These are phyloP conservation scores for Acrobasis suavella DNA, from an alignment of 2,888 invertebrate genomes.

Conservation along the genomic window DNA sequence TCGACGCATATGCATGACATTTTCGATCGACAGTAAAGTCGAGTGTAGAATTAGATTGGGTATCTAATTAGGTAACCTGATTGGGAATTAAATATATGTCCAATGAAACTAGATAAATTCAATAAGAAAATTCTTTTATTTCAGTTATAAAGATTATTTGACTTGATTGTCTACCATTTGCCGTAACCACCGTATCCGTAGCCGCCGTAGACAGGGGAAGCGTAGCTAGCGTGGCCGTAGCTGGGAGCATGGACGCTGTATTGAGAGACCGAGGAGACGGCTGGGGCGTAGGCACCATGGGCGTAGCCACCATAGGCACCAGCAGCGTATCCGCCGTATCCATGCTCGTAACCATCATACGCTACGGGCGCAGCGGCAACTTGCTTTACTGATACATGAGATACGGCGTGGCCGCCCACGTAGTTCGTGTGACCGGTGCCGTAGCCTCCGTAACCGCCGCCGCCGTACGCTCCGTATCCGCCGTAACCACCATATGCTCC, in stretches of 20 bases:
- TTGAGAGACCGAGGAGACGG: slow-evolving; percentile 39
- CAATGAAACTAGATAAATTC: not conserved
- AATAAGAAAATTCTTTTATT: slow-evolving; percentile 3
- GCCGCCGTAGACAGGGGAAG: slow-evolving; percentile 20
- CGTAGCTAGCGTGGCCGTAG: slow-evolving; percentile 22
- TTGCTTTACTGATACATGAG: slow-evolving; percentile 43
- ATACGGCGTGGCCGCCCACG: slow-evolving; percentile 40
- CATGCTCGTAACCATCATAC: not conserved
- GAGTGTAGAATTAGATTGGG: too few relatives aligned
- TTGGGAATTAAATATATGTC: too few relatives aligned
- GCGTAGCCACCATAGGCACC: slow-evolving; percentile 21
- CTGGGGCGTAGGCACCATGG: slow-evolving; percentile 29
- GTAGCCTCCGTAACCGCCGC: slow-evolving; percentile 30
- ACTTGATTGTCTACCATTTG: slow-evolving; percentile 11
- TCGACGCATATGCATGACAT: too few relatives aligned
- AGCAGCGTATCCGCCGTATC: not conserved
- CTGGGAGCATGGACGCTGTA: slow-evolving; percentile 33
- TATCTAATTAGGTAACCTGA: too few relatives aligned
- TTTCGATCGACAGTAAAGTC: too few relatives aligned
- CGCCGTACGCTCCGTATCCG: slow-evolving; percentile 28
- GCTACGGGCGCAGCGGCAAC: slow-evolving; percentile 28
- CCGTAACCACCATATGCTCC: slow-evolving; percentile 27
- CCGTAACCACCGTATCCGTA: slow-evolving; percentile 17
- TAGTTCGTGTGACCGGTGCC: slow-evolving; percentile 32
- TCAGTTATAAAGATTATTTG: not conserved